phyloP scores from a whole-genome alignment of 2,113 vertebrate genomes.

The Sceloporus undulatus region DNA sequence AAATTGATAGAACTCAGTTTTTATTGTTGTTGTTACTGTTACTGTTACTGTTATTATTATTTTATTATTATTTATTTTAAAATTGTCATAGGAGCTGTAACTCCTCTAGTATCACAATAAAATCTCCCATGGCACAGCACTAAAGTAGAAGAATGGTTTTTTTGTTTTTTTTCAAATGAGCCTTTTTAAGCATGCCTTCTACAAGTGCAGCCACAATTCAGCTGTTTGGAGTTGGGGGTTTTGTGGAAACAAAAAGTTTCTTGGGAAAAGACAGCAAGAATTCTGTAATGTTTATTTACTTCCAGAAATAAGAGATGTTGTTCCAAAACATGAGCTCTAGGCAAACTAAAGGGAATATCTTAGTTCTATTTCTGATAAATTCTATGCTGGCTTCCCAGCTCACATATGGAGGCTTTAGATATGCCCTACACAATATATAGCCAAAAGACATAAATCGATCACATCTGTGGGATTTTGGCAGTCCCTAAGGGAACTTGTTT shows the following conservation, averaged over 20 bases:
- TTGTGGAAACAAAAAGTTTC: slow-evolving; percentile 51
- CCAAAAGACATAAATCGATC: background rate
- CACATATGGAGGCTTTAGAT: background rate
- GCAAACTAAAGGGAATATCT: slow-evolving; percentile 20
- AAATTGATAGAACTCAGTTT: slow-evolving; percentile 58
- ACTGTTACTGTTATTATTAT: too few species aligned
- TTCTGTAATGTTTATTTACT: slow-evolving; percentile 58
- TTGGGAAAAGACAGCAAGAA: slow-evolving; percentile 44
- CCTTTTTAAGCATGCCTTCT: slow-evolving; percentile 42
- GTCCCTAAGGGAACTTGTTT: background rate
- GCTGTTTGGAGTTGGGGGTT: slow-evolving; percentile 7
- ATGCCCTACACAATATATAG: background rate
- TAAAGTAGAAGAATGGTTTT: slow-evolving; percentile 36
- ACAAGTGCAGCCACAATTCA: slow-evolving; percentile 41
- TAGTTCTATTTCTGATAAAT: slow-evolving; percentile 42
- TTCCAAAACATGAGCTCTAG: slow-evolving; percentile 46
- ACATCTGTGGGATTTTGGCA: background rate
- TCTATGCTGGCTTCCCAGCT: background rate
- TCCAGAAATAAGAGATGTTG: slow-evolving; percentile 53
- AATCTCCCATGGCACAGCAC: slow-evolving; percentile 52
- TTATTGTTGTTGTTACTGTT: background rate
- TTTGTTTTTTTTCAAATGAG: slow-evolving; percentile 49
- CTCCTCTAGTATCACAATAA: slow-evolving; percentile 51
- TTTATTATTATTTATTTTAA: too few species aligned
- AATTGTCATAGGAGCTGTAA: slow-evolving; percentile 53